phyloP scores from a whole-genome alignment of 2,888 invertebrate genomes.

The Dermolepida albohirtum region DNA sequence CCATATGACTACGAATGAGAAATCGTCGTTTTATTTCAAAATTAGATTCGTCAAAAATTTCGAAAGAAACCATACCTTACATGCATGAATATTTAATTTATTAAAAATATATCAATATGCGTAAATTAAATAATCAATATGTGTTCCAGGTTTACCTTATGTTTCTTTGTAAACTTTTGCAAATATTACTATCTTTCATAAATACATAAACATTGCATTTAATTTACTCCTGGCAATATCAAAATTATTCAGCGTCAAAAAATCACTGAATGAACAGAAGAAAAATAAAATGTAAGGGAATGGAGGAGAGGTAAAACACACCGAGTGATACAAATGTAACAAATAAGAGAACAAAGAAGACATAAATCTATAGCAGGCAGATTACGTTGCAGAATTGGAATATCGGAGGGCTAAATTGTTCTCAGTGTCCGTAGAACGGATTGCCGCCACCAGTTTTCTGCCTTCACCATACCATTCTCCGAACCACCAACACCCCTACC shows the following conservation, averaged over 20 bases:
- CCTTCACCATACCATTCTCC: constrained; percentile 1
- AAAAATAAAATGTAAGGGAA: constrained; percentile 11
- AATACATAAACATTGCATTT: too few species aligned
- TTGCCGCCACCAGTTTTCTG: constrained; percentile 33
- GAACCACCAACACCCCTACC: constrained; percentile 16
- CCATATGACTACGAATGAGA: too few species aligned
- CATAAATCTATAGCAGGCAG: constrained; percentile 53
- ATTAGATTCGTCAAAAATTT: too few species aligned
- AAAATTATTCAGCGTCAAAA: constrained; percentile 1
- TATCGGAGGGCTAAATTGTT: constrained; percentile 53
- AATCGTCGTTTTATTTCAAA: too few species aligned
- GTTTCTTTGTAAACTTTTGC: too few species aligned
- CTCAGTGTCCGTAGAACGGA: constrained; percentile 49
- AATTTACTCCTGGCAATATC: neutral
- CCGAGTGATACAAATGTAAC: constrained; percentile 45
- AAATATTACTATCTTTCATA: too few species aligned
- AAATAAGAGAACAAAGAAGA: constrained; percentile 53
- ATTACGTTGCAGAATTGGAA: constrained; percentile 54
- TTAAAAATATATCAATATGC: too few species aligned
- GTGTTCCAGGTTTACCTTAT: too few species aligned
- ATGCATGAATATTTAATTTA: too few species aligned
- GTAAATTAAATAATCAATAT: too few species aligned
- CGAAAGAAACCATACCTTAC: too few species aligned
- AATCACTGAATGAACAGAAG: constrained; percentile 1
- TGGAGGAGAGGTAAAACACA: constrained; percentile 24